Evolutionary conservation across 2,888 invertebrate genomes (phyloP), one percentile per base, ranked within the genome.

Genomic region (Drosophila seclusa): DNA sequence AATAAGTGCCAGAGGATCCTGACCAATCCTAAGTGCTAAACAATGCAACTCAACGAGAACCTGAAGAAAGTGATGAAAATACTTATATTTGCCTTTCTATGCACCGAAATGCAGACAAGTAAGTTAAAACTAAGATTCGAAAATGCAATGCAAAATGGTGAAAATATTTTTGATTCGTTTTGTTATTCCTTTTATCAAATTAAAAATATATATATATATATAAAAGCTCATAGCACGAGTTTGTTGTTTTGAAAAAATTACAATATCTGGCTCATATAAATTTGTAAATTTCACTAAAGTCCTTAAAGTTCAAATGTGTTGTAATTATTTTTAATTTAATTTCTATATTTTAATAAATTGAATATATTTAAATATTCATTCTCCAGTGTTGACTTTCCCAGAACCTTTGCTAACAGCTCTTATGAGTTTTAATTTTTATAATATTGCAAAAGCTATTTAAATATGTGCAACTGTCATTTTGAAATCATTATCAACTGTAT

Each of bases 71-170:
- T 92, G 16, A 79, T 86, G 31, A 92, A 90, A 80, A 79, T 91
- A 2, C 76, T 91, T 34, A 87, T 91, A 62, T 78, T 92, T 62
- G 88, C 87, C 31, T 91, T 92, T 65, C 68, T 92, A 1, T 92
- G 92, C 84, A 86, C 87, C 50, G 92, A 92, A 88, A 90, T 92
- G 85, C 90, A 91, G 48, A 87, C 90, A 71, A 87, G 92, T 92
- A 80, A 92, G 92, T 91, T 6, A 0, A 7, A 21, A 18, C 7
- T 24, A 1, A 29, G 16, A 11, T 27, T 21, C 4, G 4, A 18
- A 11, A 27, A 1, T 27, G 13, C 16, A 1, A 48, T 48, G 10
- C 10, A 27, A 8, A 5, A 5, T 10, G 18, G 2, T 10, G 27
- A 2, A 27, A 29, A 27, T 49, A 49, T 18, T 27, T 49, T 49